Conservation (phyloP, 1,140 invertebrate genomes). For the Drosophila arawakana region DNA sequence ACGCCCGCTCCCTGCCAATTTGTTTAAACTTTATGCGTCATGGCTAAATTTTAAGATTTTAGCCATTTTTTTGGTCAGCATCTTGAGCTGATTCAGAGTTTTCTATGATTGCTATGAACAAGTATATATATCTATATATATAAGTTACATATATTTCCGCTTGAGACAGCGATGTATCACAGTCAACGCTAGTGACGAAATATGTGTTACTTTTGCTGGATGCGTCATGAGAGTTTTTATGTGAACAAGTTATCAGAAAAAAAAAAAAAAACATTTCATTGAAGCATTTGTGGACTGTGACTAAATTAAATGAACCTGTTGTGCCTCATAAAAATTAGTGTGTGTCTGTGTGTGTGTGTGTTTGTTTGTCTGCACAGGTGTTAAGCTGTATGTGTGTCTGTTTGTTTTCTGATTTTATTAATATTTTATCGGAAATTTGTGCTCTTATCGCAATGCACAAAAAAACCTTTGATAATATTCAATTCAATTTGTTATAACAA, state of each 20-base stretch:
- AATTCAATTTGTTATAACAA: constrained; percentile 3
- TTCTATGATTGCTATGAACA: constrained; percentile 4
- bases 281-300: constrained; percentile 46
- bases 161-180: constrained; percentile 19
- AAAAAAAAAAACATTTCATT: constrained; percentile 8
- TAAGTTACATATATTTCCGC: constrained; percentile 42
- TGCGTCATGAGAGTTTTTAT: constrained; percentile 58
- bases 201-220: constrained; percentile 11
- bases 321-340: constrained; percentile 41
- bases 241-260: constrained; percentile 63
- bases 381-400: constrained; percentile 11
- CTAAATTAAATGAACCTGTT: constrained; percentile 76
- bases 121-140: background rate
- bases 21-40: constrained; percentile 60
- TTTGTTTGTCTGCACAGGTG: constrained; percentile 34
- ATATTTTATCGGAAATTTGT: constrained; percentile 62
- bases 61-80: constrained; percentile 33
- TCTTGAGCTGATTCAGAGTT: constrained; percentile 40
- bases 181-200: no score
- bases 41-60: constrained; percentile 14
- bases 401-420: constrained; percentile 34
- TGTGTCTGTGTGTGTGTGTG: background rate
- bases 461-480: constrained; percentile 28
- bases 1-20: constrained; percentile 3
- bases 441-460: constrained; percentile 27